Conservation (phyloP, 2,797 vertebrate genomes). For the Mionectes olivaceus region DNA sequence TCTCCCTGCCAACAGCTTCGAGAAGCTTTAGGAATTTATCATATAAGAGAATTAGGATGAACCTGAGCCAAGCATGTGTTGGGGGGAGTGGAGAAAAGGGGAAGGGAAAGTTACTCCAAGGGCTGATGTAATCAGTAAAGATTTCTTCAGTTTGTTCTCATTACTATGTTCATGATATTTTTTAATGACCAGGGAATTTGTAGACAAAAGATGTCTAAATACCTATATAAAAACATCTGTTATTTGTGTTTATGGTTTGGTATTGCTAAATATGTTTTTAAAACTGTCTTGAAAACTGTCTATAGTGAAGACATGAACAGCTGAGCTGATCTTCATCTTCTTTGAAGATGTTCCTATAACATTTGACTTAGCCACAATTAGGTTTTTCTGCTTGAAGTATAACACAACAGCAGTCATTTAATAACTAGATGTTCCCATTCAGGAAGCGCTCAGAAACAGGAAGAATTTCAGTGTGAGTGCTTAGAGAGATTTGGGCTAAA, state of each 20-base stretch:
- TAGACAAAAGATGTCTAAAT: not conserved
- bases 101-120: not conserved
- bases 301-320: not conserved
- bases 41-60: conserved; percentile 23
- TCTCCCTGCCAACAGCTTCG: not conserved
- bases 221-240: not conserved
- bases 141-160: not conserved
- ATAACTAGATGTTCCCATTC: not conserved
- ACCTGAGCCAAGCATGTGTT: not conserved
- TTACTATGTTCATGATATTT: not conserved
- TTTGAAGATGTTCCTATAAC: not conserved
- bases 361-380: not conserved
- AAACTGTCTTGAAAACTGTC: not conserved
- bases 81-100: fast-evolving
- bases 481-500: not conserved
- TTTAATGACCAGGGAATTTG: not conserved
- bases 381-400: not conserved
- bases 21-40: conserved; percentile 24
- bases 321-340: not conserved
- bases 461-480: not conserved
- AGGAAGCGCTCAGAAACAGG: not conserved
- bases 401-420: not conserved
- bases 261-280: not conserved
- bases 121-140: not conserved
- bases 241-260: not conserved